Evolutionary conservation across 2,797 vertebrate genomes (phyloP).

Genomic region (Squalus acanthias): DNA sequence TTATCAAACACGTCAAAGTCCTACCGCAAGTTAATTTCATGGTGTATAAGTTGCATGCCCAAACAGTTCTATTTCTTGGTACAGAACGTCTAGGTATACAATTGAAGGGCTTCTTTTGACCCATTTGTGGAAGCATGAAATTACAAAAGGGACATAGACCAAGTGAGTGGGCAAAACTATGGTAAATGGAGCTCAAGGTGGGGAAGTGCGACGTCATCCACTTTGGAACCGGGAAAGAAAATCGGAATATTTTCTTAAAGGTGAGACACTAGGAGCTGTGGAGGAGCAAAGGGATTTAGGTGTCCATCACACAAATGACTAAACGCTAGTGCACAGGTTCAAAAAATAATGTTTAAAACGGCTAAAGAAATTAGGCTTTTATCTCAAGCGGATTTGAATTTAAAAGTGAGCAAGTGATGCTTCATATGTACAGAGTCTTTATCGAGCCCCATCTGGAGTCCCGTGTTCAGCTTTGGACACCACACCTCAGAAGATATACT

Average conservation of each 20-base stretch:
- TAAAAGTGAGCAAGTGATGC: background rate
- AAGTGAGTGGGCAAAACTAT: too few species aligned
- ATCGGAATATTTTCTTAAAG: background rate
- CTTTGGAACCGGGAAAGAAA: background rate
- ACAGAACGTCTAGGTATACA: too few species aligned
- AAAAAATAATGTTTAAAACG: background rate
- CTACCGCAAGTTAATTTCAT: too few species aligned
- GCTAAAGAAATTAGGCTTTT: background rate
- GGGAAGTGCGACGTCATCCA: background rate
- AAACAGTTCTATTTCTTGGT: too few species aligned
- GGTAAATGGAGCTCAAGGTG: background rate
- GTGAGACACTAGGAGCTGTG: background rate
- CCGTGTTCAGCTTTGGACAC: too few species aligned
- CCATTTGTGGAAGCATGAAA: too few species aligned
- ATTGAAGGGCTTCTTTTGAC: too few species aligned
- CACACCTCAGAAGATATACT: background rate
- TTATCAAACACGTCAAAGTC: too few species aligned
- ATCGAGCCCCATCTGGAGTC: background rate
- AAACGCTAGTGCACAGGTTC: background rate
- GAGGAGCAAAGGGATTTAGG: background rate
- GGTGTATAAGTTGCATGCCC: too few species aligned
- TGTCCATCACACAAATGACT: background rate
- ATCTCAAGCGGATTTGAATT: background rate
- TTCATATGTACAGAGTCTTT: background rate
- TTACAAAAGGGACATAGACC: too few species aligned